Base-by-base conservation (phyloP, 1,140 invertebrate species). In the Trinorchestia longiramus region DNA sequence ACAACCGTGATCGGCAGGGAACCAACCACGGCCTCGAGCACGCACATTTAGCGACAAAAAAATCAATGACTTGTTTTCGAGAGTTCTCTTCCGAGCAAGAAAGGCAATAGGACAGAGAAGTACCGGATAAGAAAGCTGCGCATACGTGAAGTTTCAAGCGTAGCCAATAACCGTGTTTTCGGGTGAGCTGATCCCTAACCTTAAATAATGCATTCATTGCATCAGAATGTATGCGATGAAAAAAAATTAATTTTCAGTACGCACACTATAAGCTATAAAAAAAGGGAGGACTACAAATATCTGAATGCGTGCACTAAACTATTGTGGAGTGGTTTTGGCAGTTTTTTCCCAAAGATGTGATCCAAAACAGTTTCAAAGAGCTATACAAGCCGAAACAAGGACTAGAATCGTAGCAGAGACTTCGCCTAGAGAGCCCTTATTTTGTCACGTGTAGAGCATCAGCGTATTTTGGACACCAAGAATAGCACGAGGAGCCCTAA, bases 1-100 rank as follows among this genome's bases (percentile, higher is more conserved):
- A 94, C 92, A 47, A 94, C 92, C 36, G 44, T 94, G 92, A 94
- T 94, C 92, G 92, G 92, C 92, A 45, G 44, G 92, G 92, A 94
- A 94, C 92, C 92, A 44, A 94, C 92, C 92, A 45, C 92, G 40
- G 43, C 8, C 92, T 94, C 36, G 92, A 47, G 44, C 92, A 47
- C 92, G 92, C 92, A 45, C 62, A 43, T 94, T 94, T 47, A 94
- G 36, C 92, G 40, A 40, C 36, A 45, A 94, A 94, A 94, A 47
- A 45, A 45, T 94, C 43, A 43, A 47, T n/a, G 92, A 44, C 44
- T 91, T 45, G 92, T 44, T 94, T 45, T 94, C 44, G 44, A 94
- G 92, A 45, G 92, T 40, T 94, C 92, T 23, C 62, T 77, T 77
- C 62, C 8, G 62, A 77, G 62, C 62, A 77, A 28, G 62, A 1